Evolutionary conservation across 2,888 invertebrate genomes (phyloP), one percentile per base, ranked within the genome.

Genomic region (Caenorhabditis afra): DNA sequence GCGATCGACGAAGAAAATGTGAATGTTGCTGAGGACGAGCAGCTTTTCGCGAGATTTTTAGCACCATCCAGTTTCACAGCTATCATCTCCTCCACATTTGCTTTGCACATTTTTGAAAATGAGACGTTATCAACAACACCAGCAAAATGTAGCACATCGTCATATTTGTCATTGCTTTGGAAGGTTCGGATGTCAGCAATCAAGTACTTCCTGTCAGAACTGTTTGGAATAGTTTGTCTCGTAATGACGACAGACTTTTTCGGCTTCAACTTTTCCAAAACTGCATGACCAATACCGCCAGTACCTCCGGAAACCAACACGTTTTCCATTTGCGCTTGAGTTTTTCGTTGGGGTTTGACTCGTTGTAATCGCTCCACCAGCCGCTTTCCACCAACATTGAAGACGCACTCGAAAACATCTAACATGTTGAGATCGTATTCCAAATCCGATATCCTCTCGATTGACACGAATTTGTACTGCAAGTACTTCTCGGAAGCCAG

Each of bases 1-100:
- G 88, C 87, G 4, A 80, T 73, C 11, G 89, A 89, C 0, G 88
- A 87, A 37, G 87, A 81, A 20, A 78, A 74, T 11, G 83, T 59
- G 20, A 71, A 67, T n/a, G 53, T 44, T 10, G 50, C 39, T 10
- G 55, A 20, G 5, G 45, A 20, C 0, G 14, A 16, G 8, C 59
- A 71, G 45, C 37, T 44, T 14, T 35, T 50, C 4, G 79, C 47
- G 0, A 88, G 50, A 37, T 85, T 84, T 50, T 68, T 58, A 4
- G 85, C 79, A 12, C 87, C 88, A 22, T 70, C 65, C 0, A 86
- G 66, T 74, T 89, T 89, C 3, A 82, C 71, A 11, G 68, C 37
- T 7, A 83, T 52, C 10, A 87, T 77, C 50, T 64, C 49, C 23
- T 82, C 61, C 12, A 88, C 59, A 0, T 64, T 18, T 22, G 81